These are phyloP conservation scores for Catocala nupta DNA, from an alignment of 2,888 invertebrate species.

Conservation along the genomic window DNA sequence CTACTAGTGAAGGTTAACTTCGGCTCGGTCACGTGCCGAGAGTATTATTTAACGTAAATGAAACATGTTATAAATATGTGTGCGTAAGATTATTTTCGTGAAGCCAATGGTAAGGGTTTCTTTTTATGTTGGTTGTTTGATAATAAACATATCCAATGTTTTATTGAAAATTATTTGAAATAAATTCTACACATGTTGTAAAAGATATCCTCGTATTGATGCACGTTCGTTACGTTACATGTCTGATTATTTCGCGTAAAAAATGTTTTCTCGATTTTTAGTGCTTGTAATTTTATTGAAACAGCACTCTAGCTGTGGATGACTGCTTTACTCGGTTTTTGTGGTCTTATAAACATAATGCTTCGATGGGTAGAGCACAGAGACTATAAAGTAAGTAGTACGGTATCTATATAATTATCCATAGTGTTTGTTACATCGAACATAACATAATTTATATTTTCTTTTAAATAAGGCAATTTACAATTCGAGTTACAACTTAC, in stretches of 20 bases:
- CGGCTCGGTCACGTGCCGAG: neutral
- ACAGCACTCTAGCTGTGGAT: neutral
- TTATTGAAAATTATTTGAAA: constrained; percentile 62
- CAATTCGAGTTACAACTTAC: too few species aligned
- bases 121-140: constrained; percentile 44
- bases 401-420: too few species aligned
- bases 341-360: too few species aligned
- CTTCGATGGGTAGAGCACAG: too few species aligned
- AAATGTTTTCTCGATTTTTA: constrained; percentile 25
- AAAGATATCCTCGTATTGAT: constrained; percentile 42
- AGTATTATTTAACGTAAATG: constrained; percentile 5
- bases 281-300: constrained; percentile 18
- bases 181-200: constrained; percentile 49
- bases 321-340: neutral
- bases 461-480: too few species aligned
- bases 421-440: too few species aligned
- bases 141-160: constrained; percentile 58
- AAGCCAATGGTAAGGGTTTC: constrained; percentile 42
- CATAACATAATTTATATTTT: too few species aligned
- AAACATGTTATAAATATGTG: neutral
- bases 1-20: neutral
- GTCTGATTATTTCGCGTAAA: constrained; percentile 37
- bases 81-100: too few species aligned
- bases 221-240: constrained; percentile 34
- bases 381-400: too few species aligned